These are phyloP conservation scores for Laspeyria flexula DNA, from an alignment of 2,888 invertebrate genomes.

Conservation along the genomic window DNA sequence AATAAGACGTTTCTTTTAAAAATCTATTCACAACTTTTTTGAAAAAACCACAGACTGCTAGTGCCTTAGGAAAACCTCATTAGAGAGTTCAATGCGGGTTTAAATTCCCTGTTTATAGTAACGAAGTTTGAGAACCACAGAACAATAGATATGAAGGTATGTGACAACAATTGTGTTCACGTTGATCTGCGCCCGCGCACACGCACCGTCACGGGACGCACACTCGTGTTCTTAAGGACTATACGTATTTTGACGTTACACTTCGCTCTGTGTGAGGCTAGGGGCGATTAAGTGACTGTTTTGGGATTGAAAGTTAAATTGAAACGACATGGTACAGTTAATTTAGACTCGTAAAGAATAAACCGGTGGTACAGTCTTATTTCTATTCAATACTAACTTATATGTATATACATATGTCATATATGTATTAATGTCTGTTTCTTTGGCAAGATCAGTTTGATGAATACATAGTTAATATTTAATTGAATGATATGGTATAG, in stretches of 20 bases:
- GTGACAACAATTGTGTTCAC: conserved; percentile 73
- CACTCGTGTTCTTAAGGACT: conserved; percentile 23
- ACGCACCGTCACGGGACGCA: conserved; percentile 21
- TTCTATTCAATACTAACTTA: background rate
- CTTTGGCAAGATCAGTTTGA: no score
- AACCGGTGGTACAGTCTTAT: background rate
- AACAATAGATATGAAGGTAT: conserved; percentile 68
- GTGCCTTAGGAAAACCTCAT: no score
- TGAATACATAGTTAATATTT: no score
- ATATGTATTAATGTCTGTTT: no score
- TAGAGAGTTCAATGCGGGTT: no score
- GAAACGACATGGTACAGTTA: background rate
- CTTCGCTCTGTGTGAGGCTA: background rate
- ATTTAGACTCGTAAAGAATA: background rate
- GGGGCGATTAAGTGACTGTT: background rate
- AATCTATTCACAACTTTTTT: no score
- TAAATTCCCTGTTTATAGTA: no score
- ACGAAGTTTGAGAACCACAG: conserved; percentile 57
- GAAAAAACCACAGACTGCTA: no score
- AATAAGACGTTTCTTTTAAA: no score
- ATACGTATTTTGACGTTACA: conserved; percentile 14
- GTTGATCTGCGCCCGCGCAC: conserved; percentile 48
- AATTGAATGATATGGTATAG: no score
- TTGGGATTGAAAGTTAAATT: background rate
- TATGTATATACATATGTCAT: no score